Evolutionary conservation across 53 echinoderm and acorn worm genomes (phyloP), one percentile per base, ranked within the genome.

Genomic region (Zoroaster sp.): DNA sequence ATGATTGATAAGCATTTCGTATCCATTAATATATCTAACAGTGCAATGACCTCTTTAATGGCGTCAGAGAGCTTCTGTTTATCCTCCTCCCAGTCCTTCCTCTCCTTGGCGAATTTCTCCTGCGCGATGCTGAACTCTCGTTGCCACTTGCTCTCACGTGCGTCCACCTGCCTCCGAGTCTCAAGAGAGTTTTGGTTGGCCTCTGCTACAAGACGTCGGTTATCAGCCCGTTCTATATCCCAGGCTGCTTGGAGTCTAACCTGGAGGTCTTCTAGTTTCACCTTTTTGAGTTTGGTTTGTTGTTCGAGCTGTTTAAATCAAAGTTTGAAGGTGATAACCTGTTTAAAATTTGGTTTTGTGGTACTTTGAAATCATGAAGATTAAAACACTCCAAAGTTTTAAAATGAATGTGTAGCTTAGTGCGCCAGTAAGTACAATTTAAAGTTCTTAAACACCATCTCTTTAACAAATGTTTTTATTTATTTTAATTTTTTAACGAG

Each of bases 251-350:
- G 93, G 2, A 99, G 92, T 35, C 99, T 72, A 5, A 96, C 88
- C 86, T 95, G 94, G 25, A 95, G 83, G 5, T 99, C 99, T 35
- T 99, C 99, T 4, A 93, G 73, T 72, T 99, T 99, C 1, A 95
- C 94, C 87, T 99, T 99, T 77, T 96, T 99, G 40, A 91, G 88
- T 67, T 99, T 99, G 11, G 96, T 94, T 73, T 96, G 94, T 53
- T 92, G 94, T 42, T 98, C 98, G 35, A 98, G 77, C 97, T 97
- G 80, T 65, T 13, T 6, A 13, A 80, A 13, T 18, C 63, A 59
- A 59, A n/a, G n/a, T n/a, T n/a, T n/a, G n/a, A n/a, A n/a, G n/a
- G n/a, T n/a, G n/a, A n/a, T n/a, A n/a, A n/a, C n/a, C n/a, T n/a
- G n/a, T n/a, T n/a, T n/a, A n/a, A n/a, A n/a, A n/a, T n/a, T n/a